Base-by-base conservation (phyloP, 23 tunicate species). In the Phallusia fumigata region DNA sequence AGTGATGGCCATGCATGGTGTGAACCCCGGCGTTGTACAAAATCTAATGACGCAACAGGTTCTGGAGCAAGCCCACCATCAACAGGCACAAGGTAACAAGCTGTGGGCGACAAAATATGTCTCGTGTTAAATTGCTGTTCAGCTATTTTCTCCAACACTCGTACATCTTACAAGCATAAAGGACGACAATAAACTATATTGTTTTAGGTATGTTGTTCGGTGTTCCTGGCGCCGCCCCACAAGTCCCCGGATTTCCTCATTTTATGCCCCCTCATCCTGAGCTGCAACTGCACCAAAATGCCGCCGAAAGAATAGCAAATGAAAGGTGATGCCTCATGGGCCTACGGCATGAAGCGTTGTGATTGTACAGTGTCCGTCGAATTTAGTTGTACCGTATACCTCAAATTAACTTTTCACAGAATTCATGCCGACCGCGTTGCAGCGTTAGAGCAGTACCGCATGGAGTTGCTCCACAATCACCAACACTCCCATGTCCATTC, bases 401-500 rank as follows among this genome's bases (percentile, higher is more conserved):
- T n/a, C n/a, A n/a, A n/a, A n/a, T n/a, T n/a, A n/a, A n/a, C n/a
- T n/a, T n/a, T 79, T 26, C 16, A 26, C 26, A 86, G 84, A 53
- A 47, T 86, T 30, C 84, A 87, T 13, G 83, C 92, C n/a, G 87
- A 88, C 22, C 53, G 88, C 6, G 13, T 79, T 31, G 87, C 86
- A 16, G 88, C 88, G 33, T 24, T 31, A 10, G 84, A 93, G 84
- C 97, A 93, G 76, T 84, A 80, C 64, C 84, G 84, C 33, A 81
- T 93, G 89, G 97, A 93, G 28, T 52, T 93, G 21, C 93, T 93
- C 0, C 97, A 93, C 65, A 86, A 88, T 47, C 97, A 93, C 49
- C 92, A 88, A 78, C 97, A 93, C 34, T 81, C 89, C 36, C 97
- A 93, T 53, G 87, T 88, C 16, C 97, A 93, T 78, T 93, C 97